Percentiles rank a stretch among this genome's conserved stretches.
Evolutionary conservation across 2,888 invertebrate genomes (phyloP).

Genomic region (Antheraea assamensis): DNA sequence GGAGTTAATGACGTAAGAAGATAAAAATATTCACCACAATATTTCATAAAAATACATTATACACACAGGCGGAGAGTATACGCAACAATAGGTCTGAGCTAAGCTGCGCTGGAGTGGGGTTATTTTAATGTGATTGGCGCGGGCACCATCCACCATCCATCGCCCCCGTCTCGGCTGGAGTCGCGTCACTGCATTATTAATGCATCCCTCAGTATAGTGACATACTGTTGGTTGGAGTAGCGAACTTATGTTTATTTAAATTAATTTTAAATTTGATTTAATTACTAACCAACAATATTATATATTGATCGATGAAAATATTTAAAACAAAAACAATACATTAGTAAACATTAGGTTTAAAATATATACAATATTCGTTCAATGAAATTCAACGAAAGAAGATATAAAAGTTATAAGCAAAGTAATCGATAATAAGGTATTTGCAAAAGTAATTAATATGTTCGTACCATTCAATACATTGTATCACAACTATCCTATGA

Average conservation of each 20-base stretch:
- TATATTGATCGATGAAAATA: neutral
- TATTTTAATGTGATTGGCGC: conserved; percentile 77
- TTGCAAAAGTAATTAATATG: no score
- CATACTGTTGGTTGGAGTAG: conserved; percentile 36
- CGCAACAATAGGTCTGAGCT: conserved; percentile 38
- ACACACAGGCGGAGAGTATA: conserved; percentile 30
- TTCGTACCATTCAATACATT: no score
- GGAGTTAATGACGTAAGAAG: neutral
- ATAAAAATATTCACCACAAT: neutral
- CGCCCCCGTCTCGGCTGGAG: conserved; percentile 53
- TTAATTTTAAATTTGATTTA: neutral
- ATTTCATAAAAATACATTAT: conserved; percentile 20
- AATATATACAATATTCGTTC: no score
- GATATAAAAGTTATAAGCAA: no score
- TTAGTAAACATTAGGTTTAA: no score
- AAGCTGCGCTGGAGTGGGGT: conserved; percentile 46
- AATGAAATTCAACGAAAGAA: no score
- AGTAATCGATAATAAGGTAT: no score
- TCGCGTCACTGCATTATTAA: conserved; percentile 75
- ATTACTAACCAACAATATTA: neutral
- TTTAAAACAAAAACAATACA: no score
- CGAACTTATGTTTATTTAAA: conserved; percentile 24
- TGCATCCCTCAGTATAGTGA: conserved; percentile 55
- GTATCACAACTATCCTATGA: no score
- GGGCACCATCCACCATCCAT: conserved; percentile 32